Percentiles rank a stretch among this genome's conserved stretches.
Conservation (phyloP, 92 coral and sea anemone species). For the Muricea muricata region DNA sequence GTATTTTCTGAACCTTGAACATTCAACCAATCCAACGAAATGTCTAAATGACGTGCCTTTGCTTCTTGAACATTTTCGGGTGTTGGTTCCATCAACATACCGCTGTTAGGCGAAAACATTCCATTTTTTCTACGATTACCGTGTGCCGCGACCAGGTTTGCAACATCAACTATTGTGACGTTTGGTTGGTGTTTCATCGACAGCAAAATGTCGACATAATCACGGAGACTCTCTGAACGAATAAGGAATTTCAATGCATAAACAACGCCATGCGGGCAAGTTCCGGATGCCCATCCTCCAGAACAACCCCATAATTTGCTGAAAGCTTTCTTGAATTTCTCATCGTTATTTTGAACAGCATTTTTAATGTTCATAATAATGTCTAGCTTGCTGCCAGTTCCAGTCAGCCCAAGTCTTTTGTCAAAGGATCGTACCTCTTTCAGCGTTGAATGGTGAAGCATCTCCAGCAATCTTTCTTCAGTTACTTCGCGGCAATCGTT, state of each 20-base stretch:
- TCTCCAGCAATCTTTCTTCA: conserved; percentile 49
- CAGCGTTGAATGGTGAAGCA: conserved; percentile 40
- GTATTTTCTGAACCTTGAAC: neutral
- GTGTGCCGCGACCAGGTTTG: neutral
- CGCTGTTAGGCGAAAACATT: conserved; percentile 59
- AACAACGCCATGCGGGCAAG: conserved; percentile 67
- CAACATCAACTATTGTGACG: conserved; percentile 55
- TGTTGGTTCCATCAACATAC: conserved; percentile 60
- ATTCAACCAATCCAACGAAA: conserved; percentile 62
- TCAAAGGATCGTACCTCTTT: conserved; percentile 53
- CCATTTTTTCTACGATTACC: conserved; percentile 21
- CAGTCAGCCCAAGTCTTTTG: conserved; percentile 38
- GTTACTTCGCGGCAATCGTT: conserved; percentile 22
- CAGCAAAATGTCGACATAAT: conserved; percentile 56
- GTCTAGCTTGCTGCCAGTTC: conserved; percentile 59
- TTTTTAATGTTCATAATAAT: conserved; percentile 42
- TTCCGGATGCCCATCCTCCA: conserved; percentile 73
- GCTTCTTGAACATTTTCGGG: conserved; percentile 40
- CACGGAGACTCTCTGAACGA: conserved; percentile 63
- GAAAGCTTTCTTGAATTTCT: conserved; percentile 67
- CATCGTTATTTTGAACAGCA: conserved; percentile 50
- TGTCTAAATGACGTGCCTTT: conserved; percentile 25
- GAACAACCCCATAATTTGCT: conserved; percentile 67
- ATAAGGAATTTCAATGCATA: conserved; percentile 68
- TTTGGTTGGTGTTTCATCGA: conserved; percentile 64